phyloP scores from a whole-genome alignment of 1,140 invertebrate genomes.

The Procambarus clarkii region DNA sequence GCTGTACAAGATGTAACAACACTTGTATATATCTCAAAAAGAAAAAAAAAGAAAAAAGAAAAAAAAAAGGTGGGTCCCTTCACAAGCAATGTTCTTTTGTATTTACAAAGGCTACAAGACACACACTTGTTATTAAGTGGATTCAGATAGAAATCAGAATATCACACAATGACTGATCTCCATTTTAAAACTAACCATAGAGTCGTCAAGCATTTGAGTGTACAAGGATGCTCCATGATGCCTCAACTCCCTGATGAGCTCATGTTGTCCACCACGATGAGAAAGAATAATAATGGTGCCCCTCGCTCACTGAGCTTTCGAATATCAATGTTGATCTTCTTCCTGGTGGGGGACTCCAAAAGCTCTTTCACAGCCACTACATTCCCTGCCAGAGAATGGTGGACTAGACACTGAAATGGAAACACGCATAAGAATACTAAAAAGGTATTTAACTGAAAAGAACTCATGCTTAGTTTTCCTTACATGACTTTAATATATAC shows the following conservation, averaged over 20 bases:
- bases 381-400: conserved; percentile 39
- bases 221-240: conserved; percentile 44
- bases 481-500: too few relatives aligned
- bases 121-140: too few relatives aligned
- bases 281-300: conserved; percentile 54
- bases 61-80: too few relatives aligned
- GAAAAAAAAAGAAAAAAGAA: too few relatives aligned
- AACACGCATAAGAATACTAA: neutral
- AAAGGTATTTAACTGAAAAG: too few relatives aligned
- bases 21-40: too few relatives aligned
- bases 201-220: conserved; percentile 48
- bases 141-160: too few relatives aligned
- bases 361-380: conserved; percentile 14
- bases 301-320: conserved; percentile 55
- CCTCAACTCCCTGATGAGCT: conserved; percentile 19
- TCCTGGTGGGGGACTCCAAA: conserved; percentile 28
- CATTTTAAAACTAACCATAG: neutral
- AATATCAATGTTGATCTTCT: conserved; percentile 51
- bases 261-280: conserved; percentile 29
- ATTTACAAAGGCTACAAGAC: too few relatives aligned
- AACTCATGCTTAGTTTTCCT: too few relatives aligned
- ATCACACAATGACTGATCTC: too few relatives aligned
- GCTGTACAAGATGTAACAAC: too few relatives aligned
- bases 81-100: too few relatives aligned
- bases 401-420: conserved; percentile 35